Evolutionary conservation across 2,797 vertebrate species (phyloP), one percentile per base, ranked within the genome.

Genomic region (Heliangelus exortis): DNA sequence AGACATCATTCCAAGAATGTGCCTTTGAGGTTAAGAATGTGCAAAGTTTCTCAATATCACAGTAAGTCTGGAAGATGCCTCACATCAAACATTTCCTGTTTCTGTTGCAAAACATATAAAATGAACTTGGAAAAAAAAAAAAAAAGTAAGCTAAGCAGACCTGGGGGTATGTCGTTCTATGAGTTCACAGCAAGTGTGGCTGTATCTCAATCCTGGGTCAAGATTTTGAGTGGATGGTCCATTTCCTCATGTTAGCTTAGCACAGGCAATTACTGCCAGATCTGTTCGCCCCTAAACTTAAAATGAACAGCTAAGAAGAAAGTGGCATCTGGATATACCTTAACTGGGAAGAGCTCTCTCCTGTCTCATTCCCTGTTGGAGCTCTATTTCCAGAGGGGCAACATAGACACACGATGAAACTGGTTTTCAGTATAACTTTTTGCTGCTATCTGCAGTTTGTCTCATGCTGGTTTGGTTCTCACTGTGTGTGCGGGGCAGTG

Each of bases 1-100:
- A 59, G 82, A 93, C 25, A 36, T 91, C 89, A 87, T 95, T 97
- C 94, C 95, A 96, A 90, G 86, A 95, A 93, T 90, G 94, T 84
- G 85, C 77, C 84, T 96, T 84, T 90, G 95, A 97, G 94, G 91
- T 92, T 88, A 97, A 96, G 92, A 95, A 93, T 76, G 90, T 66
- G 50, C 78, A 93, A 96, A 91, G 80, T 94, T 95, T 88, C 89
- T 92, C 20, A 11, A 62, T 89, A 94, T 92, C 83, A 84, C 90
- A 93, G 78, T 79, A 84, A 77, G 74, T 92, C 84, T 92, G 82
- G 83, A 90, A 97, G 92, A 92, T 81, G 86, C 67, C 83, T 91
- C 84, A 82, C 91, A 92, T 92, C 81, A 97, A 95, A 95, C 5
- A 84, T 95, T 98, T 97, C 97, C 96, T 97, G 91, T 95, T 97